A percentile compares a stretch with the other conserved stretches of the same genome.
Evolutionary conservation across 2,797 vertebrate species (phyloP).

Genomic region (Peromyscus melanophrys): DNA sequence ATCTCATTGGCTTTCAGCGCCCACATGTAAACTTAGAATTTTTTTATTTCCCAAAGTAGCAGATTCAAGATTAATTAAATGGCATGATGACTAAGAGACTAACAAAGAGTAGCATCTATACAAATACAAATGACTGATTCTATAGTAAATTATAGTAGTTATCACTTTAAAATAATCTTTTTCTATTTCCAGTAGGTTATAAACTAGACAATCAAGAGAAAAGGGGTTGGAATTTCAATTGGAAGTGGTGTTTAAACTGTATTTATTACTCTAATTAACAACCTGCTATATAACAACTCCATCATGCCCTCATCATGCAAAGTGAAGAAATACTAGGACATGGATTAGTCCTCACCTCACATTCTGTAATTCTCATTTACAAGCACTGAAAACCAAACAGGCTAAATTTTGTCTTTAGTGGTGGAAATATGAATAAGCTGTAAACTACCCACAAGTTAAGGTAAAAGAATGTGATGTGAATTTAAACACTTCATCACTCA

Average conservation of each 20-base stretch:
- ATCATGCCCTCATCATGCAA: background rate
- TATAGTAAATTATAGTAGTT: constrained; percentile 2
- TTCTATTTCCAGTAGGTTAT: background rate
- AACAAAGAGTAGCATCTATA: background rate
- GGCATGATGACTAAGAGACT: background rate
- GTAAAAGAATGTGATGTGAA: background rate
- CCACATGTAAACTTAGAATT: background rate
- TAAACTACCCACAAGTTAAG: background rate
- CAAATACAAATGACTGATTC: background rate
- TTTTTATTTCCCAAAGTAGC: background rate
- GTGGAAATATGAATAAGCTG: background rate
- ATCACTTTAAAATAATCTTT: background rate
- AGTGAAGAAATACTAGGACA: background rate
- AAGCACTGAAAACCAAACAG: background rate
- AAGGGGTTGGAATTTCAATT: background rate
- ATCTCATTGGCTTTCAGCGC: background rate
- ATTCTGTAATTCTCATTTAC: background rate
- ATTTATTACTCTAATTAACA: constrained; percentile 56
- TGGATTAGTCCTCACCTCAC: background rate
- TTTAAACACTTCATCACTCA: background rate
- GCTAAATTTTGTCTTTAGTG: background rate
- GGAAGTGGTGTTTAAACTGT: background rate
- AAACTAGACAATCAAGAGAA: background rate
- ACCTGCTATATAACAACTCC: background rate
- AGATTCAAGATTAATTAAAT: constrained; percentile 43